A percentile compares a stretch with the other conserved stretches of the same genome.
phyloP scores from a whole-genome alignment of 2,797 vertebrate species.

The Propithecus deckenii region DNA sequence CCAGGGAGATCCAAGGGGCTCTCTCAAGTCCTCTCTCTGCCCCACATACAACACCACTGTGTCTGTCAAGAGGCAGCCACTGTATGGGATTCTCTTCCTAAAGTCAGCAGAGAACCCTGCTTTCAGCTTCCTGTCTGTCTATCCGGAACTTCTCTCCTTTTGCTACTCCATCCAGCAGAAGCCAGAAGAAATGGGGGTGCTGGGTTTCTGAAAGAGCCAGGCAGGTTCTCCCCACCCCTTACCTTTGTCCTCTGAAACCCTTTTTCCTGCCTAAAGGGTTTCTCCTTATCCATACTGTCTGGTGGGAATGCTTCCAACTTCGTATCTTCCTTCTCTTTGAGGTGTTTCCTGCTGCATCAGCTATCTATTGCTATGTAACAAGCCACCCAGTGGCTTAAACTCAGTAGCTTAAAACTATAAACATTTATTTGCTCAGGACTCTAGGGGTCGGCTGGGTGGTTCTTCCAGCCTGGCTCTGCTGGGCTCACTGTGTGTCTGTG shows the following conservation, averaged over 20 bases:
- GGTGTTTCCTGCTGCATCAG: background rate
- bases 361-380: background rate
- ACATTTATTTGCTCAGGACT: background rate
- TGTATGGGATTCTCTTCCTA: background rate
- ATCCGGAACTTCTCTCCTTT: background rate
- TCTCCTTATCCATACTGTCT: background rate
- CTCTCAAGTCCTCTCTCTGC: background rate
- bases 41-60: too few relatives aligned
- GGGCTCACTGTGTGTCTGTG: background rate
- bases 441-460: background rate
- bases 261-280: background rate
- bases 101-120: background rate
- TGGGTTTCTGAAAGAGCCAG: background rate
- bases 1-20: background rate
- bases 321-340: background rate
- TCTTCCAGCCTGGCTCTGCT: background rate
- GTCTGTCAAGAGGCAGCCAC: background rate
- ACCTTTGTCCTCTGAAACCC: background rate
- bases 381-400: background rate
- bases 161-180: background rate
- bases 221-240: background rate
- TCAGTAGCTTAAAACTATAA: slow-evolving; percentile 11
- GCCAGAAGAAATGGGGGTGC: background rate
- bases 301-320: background rate
- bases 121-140: background rate